phyloP scores from a whole-genome alignment of 2,797 vertebrate species.

The Cirrhinus mrigala region DNA sequence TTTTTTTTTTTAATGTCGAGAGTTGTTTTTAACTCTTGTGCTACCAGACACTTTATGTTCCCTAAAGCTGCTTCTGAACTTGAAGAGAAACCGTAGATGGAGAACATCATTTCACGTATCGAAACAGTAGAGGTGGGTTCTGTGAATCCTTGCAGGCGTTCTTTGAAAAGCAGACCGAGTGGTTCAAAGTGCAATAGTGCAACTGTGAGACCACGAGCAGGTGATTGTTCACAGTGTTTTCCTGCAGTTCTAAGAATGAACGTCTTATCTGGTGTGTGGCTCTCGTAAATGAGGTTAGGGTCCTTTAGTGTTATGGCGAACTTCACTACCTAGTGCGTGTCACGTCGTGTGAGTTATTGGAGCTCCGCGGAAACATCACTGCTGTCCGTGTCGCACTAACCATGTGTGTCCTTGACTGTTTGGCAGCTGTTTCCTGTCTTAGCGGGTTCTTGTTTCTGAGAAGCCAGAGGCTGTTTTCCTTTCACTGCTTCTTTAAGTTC shows the following conservation, averaged over 20 bases:
- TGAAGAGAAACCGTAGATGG: slow-evolving; percentile 6
- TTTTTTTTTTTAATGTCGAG: neutral
- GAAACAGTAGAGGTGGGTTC: slow-evolving; percentile 43
- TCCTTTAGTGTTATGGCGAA: slow-evolving; percentile 1
- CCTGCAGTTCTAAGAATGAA: slow-evolving; percentile 54
- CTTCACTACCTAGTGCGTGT: neutral
- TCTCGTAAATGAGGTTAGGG: neutral
- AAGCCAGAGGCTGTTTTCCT: slow-evolving; percentile 49
- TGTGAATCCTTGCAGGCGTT: slow-evolving; percentile 50
- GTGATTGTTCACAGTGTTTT: slow-evolving; percentile 27
- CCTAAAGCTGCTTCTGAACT: slow-evolving; percentile 15
- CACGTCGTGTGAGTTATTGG: neutral
- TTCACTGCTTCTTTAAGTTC: slow-evolving; percentile 38
- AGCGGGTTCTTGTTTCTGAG: slow-evolving; percentile 50
- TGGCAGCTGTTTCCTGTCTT: slow-evolving; percentile 59
- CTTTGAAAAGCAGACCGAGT: slow-evolving; percentile 48
- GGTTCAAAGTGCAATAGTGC: slow-evolving; percentile 29
- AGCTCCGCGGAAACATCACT: slow-evolving; percentile 12
- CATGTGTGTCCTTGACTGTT: slow-evolving; percentile 41
- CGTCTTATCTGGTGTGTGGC: neutral
- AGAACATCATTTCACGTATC: neutral
- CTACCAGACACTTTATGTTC: too few relatives aligned
- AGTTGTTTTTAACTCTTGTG: neutral
- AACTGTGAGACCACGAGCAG: slow-evolving; percentile 35
- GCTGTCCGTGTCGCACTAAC: neutral